Conservation (phyloP, 1,140 invertebrate genomes). For the Drosophila sturtevanti region DNA sequence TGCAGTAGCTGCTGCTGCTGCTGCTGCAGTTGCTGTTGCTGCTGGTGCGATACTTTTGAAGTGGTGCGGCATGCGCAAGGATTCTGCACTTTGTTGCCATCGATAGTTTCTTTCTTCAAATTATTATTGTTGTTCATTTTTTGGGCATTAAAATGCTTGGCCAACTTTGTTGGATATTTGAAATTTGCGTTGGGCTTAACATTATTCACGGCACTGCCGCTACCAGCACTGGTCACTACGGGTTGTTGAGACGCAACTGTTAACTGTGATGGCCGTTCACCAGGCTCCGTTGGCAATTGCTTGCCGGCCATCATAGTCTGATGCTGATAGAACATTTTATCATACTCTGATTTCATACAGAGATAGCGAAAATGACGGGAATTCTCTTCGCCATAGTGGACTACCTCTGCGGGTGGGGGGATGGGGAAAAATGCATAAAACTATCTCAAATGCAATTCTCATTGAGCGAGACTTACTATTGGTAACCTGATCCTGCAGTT, state of each 20-base stretch:
- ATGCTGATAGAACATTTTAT: constrained; percentile 81
- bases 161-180: constrained; percentile 4
- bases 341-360: constrained; percentile 82
- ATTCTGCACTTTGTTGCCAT: constrained; percentile 33
- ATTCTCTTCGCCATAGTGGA: constrained; percentile 77
- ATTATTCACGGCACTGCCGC: neutral
- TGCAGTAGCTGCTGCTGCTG: constrained; percentile 12
- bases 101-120: constrained; percentile 6
- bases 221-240: neutral
- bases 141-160: constrained; percentile 29
- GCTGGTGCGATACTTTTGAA: constrained; percentile 30
- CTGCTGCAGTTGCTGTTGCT: constrained; percentile 7
- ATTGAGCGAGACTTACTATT: constrained; percentile 66
- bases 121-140: constrained; percentile 17
- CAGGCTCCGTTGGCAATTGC: constrained; percentile 17
- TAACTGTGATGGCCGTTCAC: neutral
- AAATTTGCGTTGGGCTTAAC: neutral
- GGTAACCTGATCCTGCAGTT: constrained; percentile 58
- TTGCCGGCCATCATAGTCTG: constrained; percentile 49
- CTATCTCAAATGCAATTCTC: neutral
- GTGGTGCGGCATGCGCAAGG: constrained; percentile 47
- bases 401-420: constrained; percentile 49
- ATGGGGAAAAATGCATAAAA: neutral
- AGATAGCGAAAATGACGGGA: constrained; percentile 77
- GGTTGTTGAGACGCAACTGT: neutral